A percentile compares a stretch with the other conserved stretches of the same genome.
phyloP scores from a whole-genome alignment of 2,113 vertebrate genomes.

The Amphilophus citrinellus region DNA sequence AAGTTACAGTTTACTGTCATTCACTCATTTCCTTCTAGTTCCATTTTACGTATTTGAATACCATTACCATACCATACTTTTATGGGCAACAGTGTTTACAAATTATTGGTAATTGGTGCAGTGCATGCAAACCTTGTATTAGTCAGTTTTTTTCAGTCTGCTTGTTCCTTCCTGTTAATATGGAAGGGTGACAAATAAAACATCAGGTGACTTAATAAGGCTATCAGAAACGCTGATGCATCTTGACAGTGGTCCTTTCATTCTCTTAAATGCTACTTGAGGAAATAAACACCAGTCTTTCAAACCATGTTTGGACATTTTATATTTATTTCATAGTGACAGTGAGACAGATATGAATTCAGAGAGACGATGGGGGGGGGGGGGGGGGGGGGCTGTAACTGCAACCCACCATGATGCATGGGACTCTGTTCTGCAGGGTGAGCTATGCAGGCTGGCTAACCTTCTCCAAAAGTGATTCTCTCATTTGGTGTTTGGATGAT shows the following conservation, averaged over 20 bases:
- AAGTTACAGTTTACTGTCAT: not conserved
- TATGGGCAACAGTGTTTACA: not conserved
- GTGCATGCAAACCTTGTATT: not conserved
- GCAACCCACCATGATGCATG: not conserved
- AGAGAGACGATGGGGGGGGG: not conserved
- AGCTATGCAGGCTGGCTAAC: not conserved
- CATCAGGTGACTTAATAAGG: not conserved
- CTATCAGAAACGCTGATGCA: not conserved
- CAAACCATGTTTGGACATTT: not conserved
- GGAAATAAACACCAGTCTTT: not conserved
- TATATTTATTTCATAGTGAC: not conserved
- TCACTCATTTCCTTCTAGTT: not conserved
- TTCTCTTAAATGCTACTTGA: not conserved
- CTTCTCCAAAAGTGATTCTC: not conserved
- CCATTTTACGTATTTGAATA: not conserved
- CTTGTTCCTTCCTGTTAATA: not conserved
- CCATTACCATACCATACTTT: not conserved
- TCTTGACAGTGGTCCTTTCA: not conserved
- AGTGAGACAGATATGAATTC: not conserved
- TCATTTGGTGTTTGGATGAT: not conserved
- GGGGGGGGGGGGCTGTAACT: not conserved
- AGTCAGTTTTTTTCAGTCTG: slow-evolving; percentile 2
- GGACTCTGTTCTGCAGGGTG: not conserved
- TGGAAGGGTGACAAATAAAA: not conserved
- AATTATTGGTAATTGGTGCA: not conserved